Evolutionary conservation across 2,113 vertebrate species (phyloP), one percentile per base, ranked within the genome.

Genomic region (Nycticorax nycticorax): DNA sequence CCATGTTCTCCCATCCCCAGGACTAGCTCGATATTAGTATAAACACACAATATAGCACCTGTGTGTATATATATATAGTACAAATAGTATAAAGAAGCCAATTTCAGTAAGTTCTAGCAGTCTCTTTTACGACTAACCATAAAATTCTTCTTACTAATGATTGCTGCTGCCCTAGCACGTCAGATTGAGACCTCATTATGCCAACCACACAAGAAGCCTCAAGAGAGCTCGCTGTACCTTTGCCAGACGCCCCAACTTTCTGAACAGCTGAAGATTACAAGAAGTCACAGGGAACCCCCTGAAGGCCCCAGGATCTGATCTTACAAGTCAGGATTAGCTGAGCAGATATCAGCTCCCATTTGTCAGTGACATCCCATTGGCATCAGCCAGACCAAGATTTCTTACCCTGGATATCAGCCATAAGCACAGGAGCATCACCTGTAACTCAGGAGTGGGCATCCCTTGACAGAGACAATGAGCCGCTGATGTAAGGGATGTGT

Each of bases 401-500:
- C 82, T 60, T 35, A 41, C 10, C 39, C 50, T 14, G 18, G 52
- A 16, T 62, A 66, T n/a, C 39, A 48, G 52, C 57, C 45, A 19
- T 3, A 18, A 55, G n/a, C 22, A 48, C 19, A 35, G 76, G 11
- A 55, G 16, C 32, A 37, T 32, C 59, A 77, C 39, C 27, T 57
- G 24, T 45, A 64, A 43, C 33, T 55, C 47, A 12, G 48, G 27
- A 59, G 32, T 1, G 6, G 53, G 23, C 23, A 73, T 17, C 53
- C 27, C 39, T 20, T 18, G 35, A 26, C 0, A 0, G 35, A 76
- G 13, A 52, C 1, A 0, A 62, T 10, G 41, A 73, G 33, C 27
- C 1, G 1, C 39, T 37, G 50, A 48, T 10, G 12, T 27, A 60
- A 0, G 0, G 27, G 57, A 53, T 47, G 37, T 47, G 43, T 43